Base-by-base conservation (phyloP, 2,797 vertebrate genomes). In the Bryconaethiops microstoma region DNA sequence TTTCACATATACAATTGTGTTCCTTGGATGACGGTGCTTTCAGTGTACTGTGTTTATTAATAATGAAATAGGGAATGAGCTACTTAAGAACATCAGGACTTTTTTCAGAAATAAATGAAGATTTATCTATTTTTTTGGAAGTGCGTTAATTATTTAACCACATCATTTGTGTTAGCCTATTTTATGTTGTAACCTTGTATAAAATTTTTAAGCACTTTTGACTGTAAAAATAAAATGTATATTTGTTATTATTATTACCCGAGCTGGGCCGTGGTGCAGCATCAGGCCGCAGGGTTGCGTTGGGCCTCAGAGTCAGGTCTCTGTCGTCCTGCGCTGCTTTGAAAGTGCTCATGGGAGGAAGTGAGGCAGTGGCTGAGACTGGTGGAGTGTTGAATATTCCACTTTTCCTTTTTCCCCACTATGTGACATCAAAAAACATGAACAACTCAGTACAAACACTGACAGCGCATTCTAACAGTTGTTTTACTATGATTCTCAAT, bases 261-360 rank as follows among this genome's bases (percentile, higher is more conserved):
- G 93, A 77, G 77, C 90, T 91, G 1, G 89, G 78, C 0, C 83
- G 25, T 50, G 78, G 4, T 21, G 85, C 83, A 1, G 88, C 4
- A 39, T 93, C 92, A 0, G 92, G 90, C 7, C 90, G 89, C 25
- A 95, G 88, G 0, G 93, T 95, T 42, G 90, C 88, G 83, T 90
- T 93, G 1, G 93, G 92, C n/a, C 91, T 88, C 42, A 85, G 72
- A 0, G 90, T 90, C 57, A 70, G 88, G 76, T 94, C 90, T 62
- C 70, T 78, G 63, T 88, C 89, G 9, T 91, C 89, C 2, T 84
- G 23, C 76, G 9, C 79, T 35, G 87, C 80, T 21, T 83, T 74
- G 54, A 91, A 70, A 52, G 83, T 91, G 79, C 91, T 88, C 85
- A 92, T 90, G 52, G 92, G 90, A 0, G 93, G 94, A 73, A 95